These are phyloP conservation scores for Protonemura montana DNA, from an alignment of 2,888 invertebrate species.

Conservation along the genomic window DNA sequence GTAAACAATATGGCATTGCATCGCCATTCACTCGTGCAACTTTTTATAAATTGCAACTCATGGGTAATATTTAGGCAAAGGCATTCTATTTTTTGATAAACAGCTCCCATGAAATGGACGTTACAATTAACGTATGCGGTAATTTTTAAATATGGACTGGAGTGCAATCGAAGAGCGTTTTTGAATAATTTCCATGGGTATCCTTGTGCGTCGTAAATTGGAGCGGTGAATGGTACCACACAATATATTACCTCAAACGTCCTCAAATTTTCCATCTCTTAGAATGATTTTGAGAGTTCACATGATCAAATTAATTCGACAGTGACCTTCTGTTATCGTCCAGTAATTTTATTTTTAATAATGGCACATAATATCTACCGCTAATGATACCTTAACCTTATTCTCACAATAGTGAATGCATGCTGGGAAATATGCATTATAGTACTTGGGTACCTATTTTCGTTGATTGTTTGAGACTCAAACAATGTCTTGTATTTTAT, in stretches of 20 bases:
- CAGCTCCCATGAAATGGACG: not conserved
- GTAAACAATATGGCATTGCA: not conserved
- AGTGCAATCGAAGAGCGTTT: not conserved
- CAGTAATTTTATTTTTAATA: not conserved
- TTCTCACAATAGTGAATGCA: slow-evolving; percentile 12
- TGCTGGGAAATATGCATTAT: slow-evolving; percentile 7
- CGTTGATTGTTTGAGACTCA: not conserved
- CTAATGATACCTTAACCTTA: slow-evolving; percentile 7
- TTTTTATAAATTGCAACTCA: not conserved
- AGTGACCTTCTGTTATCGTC: not conserved
- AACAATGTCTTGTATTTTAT: not conserved
- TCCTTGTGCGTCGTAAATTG: not conserved
- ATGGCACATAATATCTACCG: not conserved
- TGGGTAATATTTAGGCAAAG: not conserved
- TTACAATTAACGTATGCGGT: not conserved
- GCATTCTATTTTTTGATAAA: slow-evolving; percentile 7
- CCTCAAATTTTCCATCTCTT: not conserved
- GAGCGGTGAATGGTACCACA: not conserved
- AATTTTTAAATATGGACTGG: not conserved
- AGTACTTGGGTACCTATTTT: slow-evolving; percentile 7
- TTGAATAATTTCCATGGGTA: not conserved
- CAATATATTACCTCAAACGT: not conserved
- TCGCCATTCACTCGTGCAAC: not conserved
- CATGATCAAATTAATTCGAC: slow-evolving; percentile 3
- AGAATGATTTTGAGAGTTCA: not conserved